Conservation (phyloP, 2,888 invertebrate species). For the Nomada ruficornis region DNA sequence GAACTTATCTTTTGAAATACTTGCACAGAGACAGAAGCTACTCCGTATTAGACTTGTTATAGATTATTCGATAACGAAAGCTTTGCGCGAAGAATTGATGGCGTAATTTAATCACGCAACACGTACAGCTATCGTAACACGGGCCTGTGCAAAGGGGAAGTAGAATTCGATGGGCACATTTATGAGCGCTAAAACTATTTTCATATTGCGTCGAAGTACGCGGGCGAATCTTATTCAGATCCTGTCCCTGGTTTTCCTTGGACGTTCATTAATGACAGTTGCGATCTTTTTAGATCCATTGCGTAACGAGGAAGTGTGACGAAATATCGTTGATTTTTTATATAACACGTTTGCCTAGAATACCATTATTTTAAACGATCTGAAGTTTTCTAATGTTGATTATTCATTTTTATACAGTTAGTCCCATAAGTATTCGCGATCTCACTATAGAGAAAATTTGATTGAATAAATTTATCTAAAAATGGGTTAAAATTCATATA, state of each 20-base stretch:
- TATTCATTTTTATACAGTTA: too few species aligned
- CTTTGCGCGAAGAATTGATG: slow-evolving; percentile 7
- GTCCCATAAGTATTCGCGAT: too few species aligned
- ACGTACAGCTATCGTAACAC: slow-evolving; percentile 7
- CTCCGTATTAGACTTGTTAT: background rate
- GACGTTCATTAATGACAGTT: slow-evolving; percentile 31
- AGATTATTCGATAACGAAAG: slow-evolving; percentile 1
- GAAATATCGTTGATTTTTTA: background rate
- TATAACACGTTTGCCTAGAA: too few species aligned
- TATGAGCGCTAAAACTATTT: slow-evolving; percentile 31
- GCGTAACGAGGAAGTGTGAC: background rate
- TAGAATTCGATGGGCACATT: slow-evolving; percentile 4
- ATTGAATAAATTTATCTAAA: too few species aligned
- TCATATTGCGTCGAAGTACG: slow-evolving; percentile 14
- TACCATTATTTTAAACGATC: too few species aligned
- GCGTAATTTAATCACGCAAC: slow-evolving; percentile 33
- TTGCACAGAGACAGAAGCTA: background rate
- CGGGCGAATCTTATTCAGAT: slow-evolving; percentile 14
- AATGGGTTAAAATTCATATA: too few species aligned
- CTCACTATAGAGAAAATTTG: too few species aligned
- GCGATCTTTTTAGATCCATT: background rate
- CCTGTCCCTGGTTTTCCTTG: background rate
- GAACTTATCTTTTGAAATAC: background rate
- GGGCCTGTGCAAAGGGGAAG: slow-evolving; percentile 10
- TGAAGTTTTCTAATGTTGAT: too few species aligned